These are phyloP conservation scores for Anomalospiza imberbis DNA, from an alignment of 2,797 vertebrate genomes.

Conservation along the genomic window DNA sequence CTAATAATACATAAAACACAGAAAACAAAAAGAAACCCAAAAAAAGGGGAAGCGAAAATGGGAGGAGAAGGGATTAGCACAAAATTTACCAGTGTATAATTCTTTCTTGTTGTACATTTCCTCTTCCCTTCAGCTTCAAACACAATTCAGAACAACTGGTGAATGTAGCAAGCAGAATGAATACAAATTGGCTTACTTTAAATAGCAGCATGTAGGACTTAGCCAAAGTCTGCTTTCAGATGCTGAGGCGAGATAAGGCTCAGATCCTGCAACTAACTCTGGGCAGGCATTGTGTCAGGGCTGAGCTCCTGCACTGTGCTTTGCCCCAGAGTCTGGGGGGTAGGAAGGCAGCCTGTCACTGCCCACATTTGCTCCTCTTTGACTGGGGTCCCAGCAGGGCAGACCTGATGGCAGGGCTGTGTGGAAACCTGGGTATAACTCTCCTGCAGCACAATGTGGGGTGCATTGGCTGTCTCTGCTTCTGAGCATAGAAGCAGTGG, in stretches of 20 bases:
- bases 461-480: not conserved
- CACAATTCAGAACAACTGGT: constrained; percentile 68
- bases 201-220: constrained; percentile 64
- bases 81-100: constrained; percentile 70
- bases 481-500: not conserved
- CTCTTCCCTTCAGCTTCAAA: constrained; percentile 66
- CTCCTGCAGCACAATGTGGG: not conserved
- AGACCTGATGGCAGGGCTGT: not conserved
- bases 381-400: not conserved
- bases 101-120: constrained; percentile 70
- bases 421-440: not conserved
- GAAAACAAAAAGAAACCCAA: constrained; percentile 57
- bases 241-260: constrained; percentile 44
- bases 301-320: not conserved
- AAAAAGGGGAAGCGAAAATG: constrained; percentile 42
- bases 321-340: not conserved
- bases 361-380: not conserved
- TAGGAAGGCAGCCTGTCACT: not conserved
- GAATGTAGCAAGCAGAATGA: constrained; percentile 66
- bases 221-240: constrained; percentile 67
- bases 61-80: constrained; percentile 65
- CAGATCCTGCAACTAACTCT: constrained; percentile 4
- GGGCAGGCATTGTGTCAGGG: not conserved
- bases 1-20: constrained; percentile 68
- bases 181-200: constrained; percentile 71